Evolutionary conservation across 2,797 vertebrate species (phyloP).

Genomic region (Malacoraja senta): DNA sequence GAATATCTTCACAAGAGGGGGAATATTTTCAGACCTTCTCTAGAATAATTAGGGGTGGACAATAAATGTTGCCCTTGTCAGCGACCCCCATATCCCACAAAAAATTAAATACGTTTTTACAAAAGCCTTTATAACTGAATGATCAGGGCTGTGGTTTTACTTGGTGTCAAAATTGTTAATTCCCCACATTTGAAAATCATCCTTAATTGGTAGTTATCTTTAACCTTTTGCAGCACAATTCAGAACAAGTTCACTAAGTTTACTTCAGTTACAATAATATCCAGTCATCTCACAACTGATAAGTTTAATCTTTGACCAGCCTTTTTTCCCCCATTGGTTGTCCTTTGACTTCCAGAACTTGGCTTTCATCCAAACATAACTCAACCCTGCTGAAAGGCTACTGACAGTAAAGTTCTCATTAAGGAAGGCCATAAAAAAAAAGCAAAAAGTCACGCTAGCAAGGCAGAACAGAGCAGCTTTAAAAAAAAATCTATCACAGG

Average conservation of each 20-base stretch:
- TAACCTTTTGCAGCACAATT: not conserved
- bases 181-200: not conserved
- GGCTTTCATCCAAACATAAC: not conserved
- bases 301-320: not conserved
- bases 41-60: too few species aligned
- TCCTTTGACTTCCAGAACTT: not conserved
- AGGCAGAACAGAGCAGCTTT: not conserved
- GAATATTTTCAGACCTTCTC: too few species aligned
- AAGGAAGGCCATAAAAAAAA: not conserved
- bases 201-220: not conserved
- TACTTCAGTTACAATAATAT: not conserved
- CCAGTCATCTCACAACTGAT: not conserved
- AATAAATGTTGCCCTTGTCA: too few species aligned
- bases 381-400: not conserved
- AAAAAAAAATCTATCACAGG: too few species aligned
- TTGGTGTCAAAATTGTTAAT: not conserved
- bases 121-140: not conserved
- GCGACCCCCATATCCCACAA: too few species aligned
- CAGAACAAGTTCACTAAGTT: not conserved
- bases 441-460: not conserved
- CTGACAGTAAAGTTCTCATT: not conserved
- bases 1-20: too few species aligned
- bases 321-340: not conserved
- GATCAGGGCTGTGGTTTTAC: not conserved
- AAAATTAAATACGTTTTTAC: too few species aligned